Conservation (phyloP, 2,797 vertebrate genomes). For the Mycteria americana region DNA sequence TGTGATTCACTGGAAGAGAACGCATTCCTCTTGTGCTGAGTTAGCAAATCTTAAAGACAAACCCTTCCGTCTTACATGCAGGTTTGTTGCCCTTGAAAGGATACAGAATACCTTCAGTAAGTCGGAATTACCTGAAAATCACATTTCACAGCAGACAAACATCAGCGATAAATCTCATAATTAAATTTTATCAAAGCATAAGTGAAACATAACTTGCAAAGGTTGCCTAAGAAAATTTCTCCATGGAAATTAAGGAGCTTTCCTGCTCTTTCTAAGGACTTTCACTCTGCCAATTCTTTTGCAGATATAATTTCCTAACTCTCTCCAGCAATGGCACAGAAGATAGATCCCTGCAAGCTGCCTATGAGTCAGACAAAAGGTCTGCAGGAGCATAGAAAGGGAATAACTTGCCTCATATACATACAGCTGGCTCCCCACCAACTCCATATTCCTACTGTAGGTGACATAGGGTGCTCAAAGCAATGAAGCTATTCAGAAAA, state of each 20-base stretch:
- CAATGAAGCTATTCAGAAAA: neutral
- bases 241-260: neutral
- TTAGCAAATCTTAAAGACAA: neutral
- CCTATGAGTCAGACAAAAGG: neutral
- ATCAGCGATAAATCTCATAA: neutral
- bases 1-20: neutral
- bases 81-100: neutral
- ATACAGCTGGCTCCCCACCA: neutral
- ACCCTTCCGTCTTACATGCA: neutral
- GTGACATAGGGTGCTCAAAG: neutral
- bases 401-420: neutral
- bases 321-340: neutral
- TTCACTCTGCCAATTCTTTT: neutral
- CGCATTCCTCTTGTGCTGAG: neutral
- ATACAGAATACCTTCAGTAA: neutral
- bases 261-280: neutral
- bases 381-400: neutral
- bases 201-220: neutral
- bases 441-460: neutral
- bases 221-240: neutral
- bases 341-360: neutral
- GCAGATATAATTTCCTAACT: neutral
- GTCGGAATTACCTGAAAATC: neutral
- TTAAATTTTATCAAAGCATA: neutral
- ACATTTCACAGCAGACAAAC: neutral